Evolutionary conservation across 2,113 vertebrate species (phyloP).

Genomic region (Athene cunicularia): DNA sequence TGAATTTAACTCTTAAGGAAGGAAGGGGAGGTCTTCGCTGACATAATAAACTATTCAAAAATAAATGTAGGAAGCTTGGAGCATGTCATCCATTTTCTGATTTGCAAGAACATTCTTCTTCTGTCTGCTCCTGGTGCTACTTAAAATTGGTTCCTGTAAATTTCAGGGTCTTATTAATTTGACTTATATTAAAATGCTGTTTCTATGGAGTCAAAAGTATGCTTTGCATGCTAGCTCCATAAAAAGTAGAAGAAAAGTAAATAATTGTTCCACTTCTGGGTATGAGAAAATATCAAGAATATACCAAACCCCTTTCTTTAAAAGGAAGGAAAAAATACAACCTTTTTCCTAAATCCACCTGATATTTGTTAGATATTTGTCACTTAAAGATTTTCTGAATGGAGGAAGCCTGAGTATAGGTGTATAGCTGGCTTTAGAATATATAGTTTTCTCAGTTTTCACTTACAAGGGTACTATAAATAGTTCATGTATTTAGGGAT

Average conservation of each 20-base stretch:
- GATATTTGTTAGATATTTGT: not conserved
- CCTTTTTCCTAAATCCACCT: not conserved
- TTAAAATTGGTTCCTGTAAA: not conserved
- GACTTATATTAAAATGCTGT: not conserved
- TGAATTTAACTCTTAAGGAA: not conserved
- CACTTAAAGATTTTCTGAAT: not conserved
- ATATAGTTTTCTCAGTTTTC: not conserved
- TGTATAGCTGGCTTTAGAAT: not conserved
- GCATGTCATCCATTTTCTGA: not conserved
- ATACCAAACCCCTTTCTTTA: not conserved
- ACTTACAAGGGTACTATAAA: not conserved
- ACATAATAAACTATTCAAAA: not conserved
- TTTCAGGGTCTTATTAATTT: slow-evolving; percentile 15
- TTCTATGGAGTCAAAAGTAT: slow-evolving; percentile 23
- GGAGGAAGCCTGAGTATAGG: not conserved
- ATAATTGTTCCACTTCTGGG: not conserved
- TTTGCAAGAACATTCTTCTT: not conserved
- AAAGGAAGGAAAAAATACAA: not conserved
- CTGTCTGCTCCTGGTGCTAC: not conserved
- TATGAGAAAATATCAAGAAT: not conserved
- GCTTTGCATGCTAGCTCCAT: not conserved
- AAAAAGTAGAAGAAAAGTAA: not conserved
- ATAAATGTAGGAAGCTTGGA: not conserved
- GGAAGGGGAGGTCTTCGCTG: not conserved
- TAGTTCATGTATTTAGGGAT: not conserved